A percentile compares a stretch with the other conserved stretches of the same genome.
Conservation (phyloP, 2,113 vertebrate species). For the Peucedramus taeniatus region DNA sequence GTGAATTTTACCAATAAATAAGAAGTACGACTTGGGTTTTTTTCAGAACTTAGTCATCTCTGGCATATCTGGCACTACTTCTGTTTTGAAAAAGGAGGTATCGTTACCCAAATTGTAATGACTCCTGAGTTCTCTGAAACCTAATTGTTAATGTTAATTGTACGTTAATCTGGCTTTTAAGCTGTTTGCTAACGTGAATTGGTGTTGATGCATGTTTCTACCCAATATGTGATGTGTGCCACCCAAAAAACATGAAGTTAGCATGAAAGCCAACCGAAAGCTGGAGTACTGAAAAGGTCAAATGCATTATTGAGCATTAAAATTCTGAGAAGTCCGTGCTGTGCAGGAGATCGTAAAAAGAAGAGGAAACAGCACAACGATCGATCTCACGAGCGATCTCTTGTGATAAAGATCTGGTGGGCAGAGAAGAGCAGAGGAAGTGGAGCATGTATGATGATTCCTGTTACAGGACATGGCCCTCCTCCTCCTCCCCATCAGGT, state of each 20-base stretch:
- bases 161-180: constrained; percentile 1
- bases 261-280: not conserved
- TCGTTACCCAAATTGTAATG: constrained; percentile 29
- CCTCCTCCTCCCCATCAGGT: constrained; percentile 15
- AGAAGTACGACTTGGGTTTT: not conserved
- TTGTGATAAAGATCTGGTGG: constrained; percentile 69
- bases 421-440: constrained; percentile 66
- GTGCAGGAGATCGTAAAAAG: constrained; percentile 56
- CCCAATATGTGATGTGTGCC: not conserved
- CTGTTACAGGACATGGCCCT: constrained; percentile 41
- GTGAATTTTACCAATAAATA: not conserved
- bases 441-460: constrained; percentile 58
- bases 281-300: constrained; percentile 56
- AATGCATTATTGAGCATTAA: constrained; percentile 53
- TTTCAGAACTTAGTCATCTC: constrained; percentile 58
- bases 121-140: constrained; percentile 54
- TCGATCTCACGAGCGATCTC: constrained; percentile 52
- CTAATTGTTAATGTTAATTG: too few species aligned
- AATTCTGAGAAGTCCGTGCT: constrained; percentile 66
- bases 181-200: not conserved
- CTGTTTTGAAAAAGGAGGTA: constrained; percentile 55
- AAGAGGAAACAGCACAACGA: constrained; percentile 70
- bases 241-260: not conserved
- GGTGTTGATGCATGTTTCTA: not conserved
- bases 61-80: constrained; percentile 51